A percentile compares a stretch with the other conserved stretches of the same genome.
Conservation (phyloP, 2,797 vertebrate genomes). For the Valencia hispanica region DNA sequence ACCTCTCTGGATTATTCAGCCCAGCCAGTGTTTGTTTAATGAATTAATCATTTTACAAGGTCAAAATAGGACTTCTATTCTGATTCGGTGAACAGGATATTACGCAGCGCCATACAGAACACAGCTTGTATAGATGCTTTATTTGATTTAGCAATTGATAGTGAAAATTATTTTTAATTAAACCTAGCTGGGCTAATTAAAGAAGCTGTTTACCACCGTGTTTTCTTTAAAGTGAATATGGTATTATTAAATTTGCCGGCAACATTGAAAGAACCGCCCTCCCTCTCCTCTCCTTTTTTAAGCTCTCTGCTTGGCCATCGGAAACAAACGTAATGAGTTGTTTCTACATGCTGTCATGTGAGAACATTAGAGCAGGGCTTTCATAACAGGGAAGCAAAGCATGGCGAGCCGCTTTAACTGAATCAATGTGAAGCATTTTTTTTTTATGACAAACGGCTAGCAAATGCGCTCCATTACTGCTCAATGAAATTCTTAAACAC, state of each 20-base stretch:
- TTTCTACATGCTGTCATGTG: constrained; percentile 28
- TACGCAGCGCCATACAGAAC: constrained; percentile 25
- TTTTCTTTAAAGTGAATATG: constrained; percentile 45
- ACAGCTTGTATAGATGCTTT: constrained; percentile 20
- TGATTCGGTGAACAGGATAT: constrained; percentile 30
- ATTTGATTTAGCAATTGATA: constrained; percentile 41
- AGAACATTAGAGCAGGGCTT: constrained; percentile 27
- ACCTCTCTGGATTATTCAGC: constrained; percentile 55
- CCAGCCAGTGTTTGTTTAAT: constrained; percentile 46
- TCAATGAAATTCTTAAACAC: not conserved
- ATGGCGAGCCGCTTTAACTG: not conserved
- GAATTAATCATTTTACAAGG: constrained; percentile 54
- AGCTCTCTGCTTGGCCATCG: constrained; percentile 35
- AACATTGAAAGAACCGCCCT: constrained; percentile 13
- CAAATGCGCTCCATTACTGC: not conserved
- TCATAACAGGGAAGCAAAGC: constrained; percentile 10
- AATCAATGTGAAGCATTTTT: not conserved
- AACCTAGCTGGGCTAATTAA: constrained; percentile 33
- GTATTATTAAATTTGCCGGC: constrained; percentile 51
- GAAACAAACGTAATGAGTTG: constrained; percentile 50
- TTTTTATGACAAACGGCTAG: constrained; percentile 1
- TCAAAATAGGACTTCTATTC: constrained; percentile 40
- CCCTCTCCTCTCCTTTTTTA: constrained; percentile 7
- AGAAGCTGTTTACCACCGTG: constrained; percentile 44
- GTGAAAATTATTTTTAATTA: constrained; percentile 33